Evolutionary conservation across 2,113 vertebrate species (phyloP).

Genomic region (Rhea americana): DNA sequence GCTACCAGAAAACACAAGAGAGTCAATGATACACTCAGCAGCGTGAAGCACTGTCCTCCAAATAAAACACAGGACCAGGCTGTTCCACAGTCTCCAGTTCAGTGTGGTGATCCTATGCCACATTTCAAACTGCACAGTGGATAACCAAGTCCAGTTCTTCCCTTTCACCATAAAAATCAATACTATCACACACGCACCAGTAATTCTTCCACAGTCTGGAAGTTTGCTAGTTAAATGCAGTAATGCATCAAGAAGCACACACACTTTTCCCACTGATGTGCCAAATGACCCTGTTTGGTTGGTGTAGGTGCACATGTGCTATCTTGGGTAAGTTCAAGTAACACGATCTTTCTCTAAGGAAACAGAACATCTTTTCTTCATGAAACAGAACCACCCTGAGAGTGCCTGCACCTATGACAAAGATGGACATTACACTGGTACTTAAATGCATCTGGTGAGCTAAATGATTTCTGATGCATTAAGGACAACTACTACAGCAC

Average conservation of each 20-base stretch:
- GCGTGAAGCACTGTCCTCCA: background rate
- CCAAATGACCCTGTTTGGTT: accelerated
- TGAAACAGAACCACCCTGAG: constrained; percentile 9
- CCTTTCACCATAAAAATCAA: background rate
- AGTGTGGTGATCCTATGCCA: background rate
- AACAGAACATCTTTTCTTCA: background rate
- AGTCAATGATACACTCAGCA: background rate
- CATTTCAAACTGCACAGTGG: background rate
- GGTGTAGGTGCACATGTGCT: background rate
- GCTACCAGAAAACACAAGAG: background rate
- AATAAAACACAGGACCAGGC: background rate
- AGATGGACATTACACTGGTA: background rate
- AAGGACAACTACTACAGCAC: background rate
- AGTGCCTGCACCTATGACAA: background rate
- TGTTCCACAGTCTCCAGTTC: accelerated
- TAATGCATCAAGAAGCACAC: background rate
- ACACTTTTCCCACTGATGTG: background rate
- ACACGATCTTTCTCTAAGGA: background rate
- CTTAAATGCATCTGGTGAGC: background rate
- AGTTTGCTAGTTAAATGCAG: background rate
- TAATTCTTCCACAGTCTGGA: background rate
- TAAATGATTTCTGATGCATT: background rate
- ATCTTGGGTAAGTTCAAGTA: background rate
- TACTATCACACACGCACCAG: background rate
- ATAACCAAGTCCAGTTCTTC: background rate